Evolutionary conservation across 2,113 vertebrate genomes (phyloP).

Genomic region (Pseudopipra pipra): DNA sequence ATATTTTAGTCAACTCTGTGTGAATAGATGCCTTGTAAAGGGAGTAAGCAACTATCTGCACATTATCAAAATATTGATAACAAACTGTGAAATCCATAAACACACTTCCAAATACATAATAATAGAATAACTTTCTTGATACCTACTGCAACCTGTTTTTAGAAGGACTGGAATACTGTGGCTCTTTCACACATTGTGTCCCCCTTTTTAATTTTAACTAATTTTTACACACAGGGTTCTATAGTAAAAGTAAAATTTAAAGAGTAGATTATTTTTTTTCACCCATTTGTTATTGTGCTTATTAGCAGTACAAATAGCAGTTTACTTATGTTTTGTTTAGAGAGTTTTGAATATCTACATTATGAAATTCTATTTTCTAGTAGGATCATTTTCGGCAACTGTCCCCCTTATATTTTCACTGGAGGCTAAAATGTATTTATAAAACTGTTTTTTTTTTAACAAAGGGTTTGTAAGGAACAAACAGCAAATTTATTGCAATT

Average conservation of each 20-base stretch:
- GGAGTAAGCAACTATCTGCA: neutral
- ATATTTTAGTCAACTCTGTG: neutral
- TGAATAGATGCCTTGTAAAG: neutral
- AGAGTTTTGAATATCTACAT: slow-evolving; percentile 40
- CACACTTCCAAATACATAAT: neutral
- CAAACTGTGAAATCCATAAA: slow-evolving; percentile 45
- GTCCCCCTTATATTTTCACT: neutral
- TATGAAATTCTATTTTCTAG: slow-evolving; percentile 33
- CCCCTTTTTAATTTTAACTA: neutral
- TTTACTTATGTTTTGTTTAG: neutral
- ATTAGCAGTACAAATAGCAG: neutral
- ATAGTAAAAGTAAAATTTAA: neutral
- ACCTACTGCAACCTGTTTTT: neutral
- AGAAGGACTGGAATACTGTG: neutral
- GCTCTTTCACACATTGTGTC: neutral
- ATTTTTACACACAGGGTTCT: slow-evolving; percentile 1
- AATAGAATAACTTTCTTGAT: neutral
- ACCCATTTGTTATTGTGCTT: neutral
- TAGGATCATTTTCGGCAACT: neutral
- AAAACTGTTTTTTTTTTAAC: neutral
- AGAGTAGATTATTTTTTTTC: neutral
- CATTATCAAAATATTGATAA: neutral
- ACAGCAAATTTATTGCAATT: slow-evolving; percentile 12
- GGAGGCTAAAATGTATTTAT: neutral
- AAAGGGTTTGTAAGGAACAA: slow-evolving; percentile 27